Conservation (phyloP, 2,113 vertebrate genomes). For the Atlantisia rogersi region DNA sequence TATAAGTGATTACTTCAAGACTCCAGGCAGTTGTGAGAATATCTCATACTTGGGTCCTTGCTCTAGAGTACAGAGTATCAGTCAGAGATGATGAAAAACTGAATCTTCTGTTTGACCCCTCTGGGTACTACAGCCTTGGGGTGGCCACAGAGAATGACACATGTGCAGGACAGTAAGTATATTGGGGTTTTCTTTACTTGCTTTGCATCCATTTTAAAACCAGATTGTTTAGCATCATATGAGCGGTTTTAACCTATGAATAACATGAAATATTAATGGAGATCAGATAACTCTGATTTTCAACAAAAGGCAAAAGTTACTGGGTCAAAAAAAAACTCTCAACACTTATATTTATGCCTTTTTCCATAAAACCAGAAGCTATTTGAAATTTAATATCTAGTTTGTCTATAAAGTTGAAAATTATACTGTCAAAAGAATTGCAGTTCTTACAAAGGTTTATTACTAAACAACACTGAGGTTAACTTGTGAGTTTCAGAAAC, state of each 20-base stretch:
- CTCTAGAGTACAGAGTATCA: neutral
- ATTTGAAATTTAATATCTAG: neutral
- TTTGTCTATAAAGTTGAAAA: neutral
- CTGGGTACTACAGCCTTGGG: neutral
- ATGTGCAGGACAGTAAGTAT: neutral
- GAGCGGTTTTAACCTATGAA: neutral
- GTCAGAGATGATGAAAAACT: neutral
- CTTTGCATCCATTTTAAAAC: neutral
- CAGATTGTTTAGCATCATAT: neutral
- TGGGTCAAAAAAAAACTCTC: rapidly evolving
- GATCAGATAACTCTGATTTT: neutral
- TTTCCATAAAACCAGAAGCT: neutral
- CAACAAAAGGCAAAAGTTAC: neutral
- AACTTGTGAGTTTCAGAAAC: neutral
- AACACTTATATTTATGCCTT: neutral
- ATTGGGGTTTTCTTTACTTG: neutral
- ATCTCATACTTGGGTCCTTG: neutral
- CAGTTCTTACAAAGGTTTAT: neutral
- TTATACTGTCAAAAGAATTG: neutral
- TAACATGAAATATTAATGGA: neutral
- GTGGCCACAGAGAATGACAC: neutral
- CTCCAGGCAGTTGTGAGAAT: neutral
- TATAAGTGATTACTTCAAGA: neutral
- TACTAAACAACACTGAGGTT: neutral
- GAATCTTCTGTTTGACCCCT: neutral